Base-by-base conservation (phyloP, 1,140 invertebrate genomes). In the Atopsyche davidsoni region DNA sequence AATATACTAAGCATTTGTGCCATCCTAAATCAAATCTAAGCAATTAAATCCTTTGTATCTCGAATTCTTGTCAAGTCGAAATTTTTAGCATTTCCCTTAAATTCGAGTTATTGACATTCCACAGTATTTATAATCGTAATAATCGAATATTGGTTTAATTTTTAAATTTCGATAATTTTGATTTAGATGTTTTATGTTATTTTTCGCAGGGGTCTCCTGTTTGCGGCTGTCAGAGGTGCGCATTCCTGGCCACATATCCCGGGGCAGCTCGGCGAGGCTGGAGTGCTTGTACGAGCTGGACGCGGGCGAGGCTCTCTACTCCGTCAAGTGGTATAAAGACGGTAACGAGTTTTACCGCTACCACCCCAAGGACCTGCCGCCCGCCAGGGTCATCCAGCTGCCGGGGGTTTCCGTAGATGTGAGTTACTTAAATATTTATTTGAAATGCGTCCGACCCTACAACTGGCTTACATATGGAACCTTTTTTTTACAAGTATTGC, bases 281-380 rank as follows among this genome's bases (percentile, higher is more conserved):
- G 69, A 74, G 59, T 80, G 79, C 60, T 66, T 69, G 58, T 81
- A 75, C 64, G 70, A 80, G 60, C 63, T 80, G 57, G 77, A 79
- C 64, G 64, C 67, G 22, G 46, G 42, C 14, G 78, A 79, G 47
- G 59, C 64, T 11, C 70, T 81, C 25, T 81, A 81, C 61, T 78
- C 79, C 2, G 75, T 81, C 57, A 81, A 81, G 64, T 81, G 79
- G 79, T 81, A 81, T 69, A 79, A 77, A 61, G 76, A 76, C 48
- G 71, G 73, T 38, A 69, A 77, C 57, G 79, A 81, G 59, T 81
- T 82, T 65, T 82, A 76, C 62, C 71, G 79, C 51, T 80, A 71
- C 63, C 72, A 78, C 39, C 79, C 79, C 4, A 72, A 70, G 19
- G 79, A 79, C 53, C 65, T 62, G 39, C 78, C 77, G n/a, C 68